Percentiles rank a stretch among this genome's conserved stretches.
Evolutionary conservation across 2,888 invertebrate species (phyloP).

Genomic region (Brachycybe producta): DNA sequence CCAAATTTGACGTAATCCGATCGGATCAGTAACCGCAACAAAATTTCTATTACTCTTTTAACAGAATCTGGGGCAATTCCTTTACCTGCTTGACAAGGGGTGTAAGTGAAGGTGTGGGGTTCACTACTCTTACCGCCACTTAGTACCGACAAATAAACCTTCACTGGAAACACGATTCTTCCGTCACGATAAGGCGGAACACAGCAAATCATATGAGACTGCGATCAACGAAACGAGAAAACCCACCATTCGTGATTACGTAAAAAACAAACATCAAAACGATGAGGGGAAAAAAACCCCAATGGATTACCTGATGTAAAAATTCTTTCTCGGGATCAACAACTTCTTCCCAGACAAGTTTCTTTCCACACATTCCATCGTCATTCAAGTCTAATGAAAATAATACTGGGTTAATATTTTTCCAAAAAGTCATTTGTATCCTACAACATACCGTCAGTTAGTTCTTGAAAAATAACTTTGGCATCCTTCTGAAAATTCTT

Average conservation of each 20-base stretch:
- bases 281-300: not conserved
- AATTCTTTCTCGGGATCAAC: constrained; percentile 80
- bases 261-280: constrained; percentile 4
- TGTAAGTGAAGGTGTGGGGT: constrained; percentile 69
- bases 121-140: constrained; percentile 78
- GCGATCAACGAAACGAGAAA: constrained; percentile 28
- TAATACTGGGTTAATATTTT: not conserved
- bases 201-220: constrained; percentile 78
- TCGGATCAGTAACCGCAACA: no score
- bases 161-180: constrained; percentile 54
- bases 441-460: constrained; percentile 12
- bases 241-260: constrained; percentile 6
- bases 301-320: constrained; percentile 62
- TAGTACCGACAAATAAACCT: constrained; percentile 61
- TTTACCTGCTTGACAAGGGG: constrained; percentile 37
- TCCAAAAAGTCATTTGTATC: constrained; percentile 7
- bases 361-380: not conserved
- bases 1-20: no score
- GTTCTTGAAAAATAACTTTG: constrained; percentile 56
- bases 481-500: constrained; percentile 88
- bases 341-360: constrained; percentile 56
- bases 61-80: constrained; percentile 7
- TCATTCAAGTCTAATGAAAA: constrained; percentile 3
- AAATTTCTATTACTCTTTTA: no score
- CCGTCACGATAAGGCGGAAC: constrained; percentile 61